Percentiles rank a stretch among this genome's conserved stretches.
Evolutionary conservation across 2,888 invertebrate species (phyloP).

Genomic region (Penaeus monodon): DNA sequence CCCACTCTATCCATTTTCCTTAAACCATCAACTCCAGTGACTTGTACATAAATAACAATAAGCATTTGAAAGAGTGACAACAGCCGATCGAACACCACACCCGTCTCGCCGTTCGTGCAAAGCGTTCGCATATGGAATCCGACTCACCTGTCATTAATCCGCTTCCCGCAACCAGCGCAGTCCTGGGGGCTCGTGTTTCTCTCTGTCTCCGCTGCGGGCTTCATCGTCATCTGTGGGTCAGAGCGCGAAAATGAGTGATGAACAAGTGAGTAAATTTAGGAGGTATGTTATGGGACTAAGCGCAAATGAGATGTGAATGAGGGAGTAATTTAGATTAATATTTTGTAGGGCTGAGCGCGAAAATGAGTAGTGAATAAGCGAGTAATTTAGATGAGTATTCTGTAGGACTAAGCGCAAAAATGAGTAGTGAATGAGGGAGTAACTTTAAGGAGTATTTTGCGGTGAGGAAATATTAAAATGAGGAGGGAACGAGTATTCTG

Average conservation of each 20-base stretch:
- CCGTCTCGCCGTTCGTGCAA: not conserved
- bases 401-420: not conserved
- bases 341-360: not conserved
- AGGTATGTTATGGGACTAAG: not conserved
- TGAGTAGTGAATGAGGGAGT: not conserved
- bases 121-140: not conserved
- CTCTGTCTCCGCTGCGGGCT: slow-evolving; percentile 55
- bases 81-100: too few species aligned
- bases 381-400: not conserved
- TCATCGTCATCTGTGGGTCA: slow-evolving; percentile 53
- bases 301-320: not conserved
- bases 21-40: too few species aligned
- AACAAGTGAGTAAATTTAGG: not conserved
- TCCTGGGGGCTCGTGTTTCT: slow-evolving; percentile 72
- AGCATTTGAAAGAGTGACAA: too few species aligned
- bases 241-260: too few species aligned
- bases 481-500: not conserved
- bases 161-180: slow-evolving; percentile 88
- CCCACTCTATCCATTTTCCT: too few species aligned
- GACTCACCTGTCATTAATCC: slow-evolving; percentile 83
- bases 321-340: not conserved
- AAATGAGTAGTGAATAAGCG: not conserved
- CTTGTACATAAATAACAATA: too few species aligned
- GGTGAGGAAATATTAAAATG: too few species aligned
- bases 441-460: not conserved